phyloP scores from a whole-genome alignment of 2,888 invertebrate species.

The Dendrolimus pini region DNA sequence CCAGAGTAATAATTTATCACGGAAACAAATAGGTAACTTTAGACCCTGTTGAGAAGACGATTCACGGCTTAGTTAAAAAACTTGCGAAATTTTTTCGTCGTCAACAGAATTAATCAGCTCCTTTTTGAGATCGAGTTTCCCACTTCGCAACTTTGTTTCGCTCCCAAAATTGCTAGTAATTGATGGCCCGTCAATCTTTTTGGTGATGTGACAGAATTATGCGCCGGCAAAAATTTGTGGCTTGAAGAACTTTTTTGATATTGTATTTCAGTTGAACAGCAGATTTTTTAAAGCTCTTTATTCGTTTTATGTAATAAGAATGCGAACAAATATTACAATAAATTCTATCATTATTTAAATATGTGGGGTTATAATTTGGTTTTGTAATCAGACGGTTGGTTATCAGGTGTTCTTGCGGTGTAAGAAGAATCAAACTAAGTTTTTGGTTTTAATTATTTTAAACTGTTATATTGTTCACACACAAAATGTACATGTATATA shows the following conservation, averaged over 20 bases:
- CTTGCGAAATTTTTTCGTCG: background rate
- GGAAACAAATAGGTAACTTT: background rate
- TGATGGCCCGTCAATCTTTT: conserved; percentile 30
- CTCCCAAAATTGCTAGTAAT: conserved; percentile 14
- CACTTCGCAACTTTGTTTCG: background rate
- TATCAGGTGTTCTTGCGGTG: too few species aligned
- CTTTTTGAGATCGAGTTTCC: background rate
- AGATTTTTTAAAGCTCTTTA: background rate
- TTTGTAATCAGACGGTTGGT: too few species aligned
- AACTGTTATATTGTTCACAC: too few species aligned
- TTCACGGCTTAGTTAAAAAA: background rate
- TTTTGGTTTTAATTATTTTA: too few species aligned
- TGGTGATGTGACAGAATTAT: conserved; percentile 28
- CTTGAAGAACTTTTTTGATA: conserved; percentile 9
- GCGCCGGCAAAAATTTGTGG: conserved; percentile 3
- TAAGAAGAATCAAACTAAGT: too few species aligned
- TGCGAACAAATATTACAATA: too few species aligned
- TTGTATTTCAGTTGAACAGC: conserved; percentile 4
- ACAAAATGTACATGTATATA: too few species aligned
- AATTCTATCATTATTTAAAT: too few species aligned
- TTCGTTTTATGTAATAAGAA: background rate
- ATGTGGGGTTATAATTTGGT: too few species aligned
- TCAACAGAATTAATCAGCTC: background rate
- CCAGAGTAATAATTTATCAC: background rate
- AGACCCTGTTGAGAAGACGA: background rate